Base-by-base conservation (phyloP, 2,113 vertebrate genomes). In the Eublepharis macularius region DNA sequence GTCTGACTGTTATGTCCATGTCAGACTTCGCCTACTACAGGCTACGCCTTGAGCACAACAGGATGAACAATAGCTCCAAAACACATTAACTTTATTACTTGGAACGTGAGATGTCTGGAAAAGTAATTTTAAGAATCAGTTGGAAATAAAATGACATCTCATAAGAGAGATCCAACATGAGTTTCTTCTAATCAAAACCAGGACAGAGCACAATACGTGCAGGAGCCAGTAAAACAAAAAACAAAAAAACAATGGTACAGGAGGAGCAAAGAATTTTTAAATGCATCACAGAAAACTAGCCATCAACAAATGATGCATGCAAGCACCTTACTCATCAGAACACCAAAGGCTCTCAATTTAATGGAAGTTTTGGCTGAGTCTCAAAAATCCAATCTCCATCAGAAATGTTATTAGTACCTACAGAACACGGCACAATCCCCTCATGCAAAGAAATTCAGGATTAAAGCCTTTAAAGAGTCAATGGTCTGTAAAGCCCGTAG, bases 371-470 rank as follows among this genome's bases (percentile, higher is more conserved):
- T 78, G 49, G 13, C 47, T 81, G 49, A 82, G 10, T 51, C 74
- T 87, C 85, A 66, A 47, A 63, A 88, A 39, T 2, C 70, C 34
- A 72, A n/a, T 90, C 34, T 36, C 87, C 80, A 86, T 85, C 12
- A 82, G 39, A 12, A 47, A 83, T 92, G 81, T 70, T 83, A 88
- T 68, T 83, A 84, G 19, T 83, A 68, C 29, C 36, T 68, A 74
- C 24, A 54, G 36, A 80, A 87, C 80, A 81, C 29, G 2, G 45
- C 29, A 6, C 0, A 68, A 74, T 70, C 83, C 41, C 63, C 65
- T 78, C 66, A 87, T 74, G 69, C 47, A 2, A 32, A 19, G 36
- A 86, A 83, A 79, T 47, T 43, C 36, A 17, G 54, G 51, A 14
- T 47, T 41, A 81, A 51, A 76, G 88, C 85, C 24, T 63, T 17